Conservation (phyloP, 2,113 vertebrate species). For the Marcusenius ussheri region DNA sequence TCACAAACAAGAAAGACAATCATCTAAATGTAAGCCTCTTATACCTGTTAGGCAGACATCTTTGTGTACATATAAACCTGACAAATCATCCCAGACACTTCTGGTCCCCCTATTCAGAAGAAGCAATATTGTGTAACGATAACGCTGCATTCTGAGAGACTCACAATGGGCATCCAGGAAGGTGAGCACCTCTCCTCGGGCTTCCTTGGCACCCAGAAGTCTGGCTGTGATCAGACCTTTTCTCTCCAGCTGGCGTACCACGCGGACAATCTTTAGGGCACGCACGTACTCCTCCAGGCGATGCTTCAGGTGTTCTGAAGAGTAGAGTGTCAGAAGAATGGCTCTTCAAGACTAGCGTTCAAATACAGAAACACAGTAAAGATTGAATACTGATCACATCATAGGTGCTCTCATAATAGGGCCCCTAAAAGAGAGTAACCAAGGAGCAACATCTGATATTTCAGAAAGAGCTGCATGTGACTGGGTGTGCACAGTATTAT, state of each 20-base stretch:
- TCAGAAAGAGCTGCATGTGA: background rate
- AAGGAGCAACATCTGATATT: background rate
- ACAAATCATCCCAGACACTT: background rate
- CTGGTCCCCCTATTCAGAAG: background rate
- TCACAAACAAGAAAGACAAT: background rate
- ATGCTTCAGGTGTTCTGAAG: constrained; percentile 73
- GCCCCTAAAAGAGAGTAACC: background rate
- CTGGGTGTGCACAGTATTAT: background rate
- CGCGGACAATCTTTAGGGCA: constrained; percentile 75
- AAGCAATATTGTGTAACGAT: background rate
- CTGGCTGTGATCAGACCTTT: constrained; percentile 91
- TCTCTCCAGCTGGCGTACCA: constrained; percentile 78
- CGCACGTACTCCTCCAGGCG: constrained; percentile 70
- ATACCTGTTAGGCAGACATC: background rate
- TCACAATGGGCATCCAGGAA: constrained; percentile 94
- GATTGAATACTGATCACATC: background rate
- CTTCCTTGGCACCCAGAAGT: constrained; percentile 79
- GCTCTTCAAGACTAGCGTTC: background rate
- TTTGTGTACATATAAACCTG: background rate
- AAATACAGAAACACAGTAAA: background rate
- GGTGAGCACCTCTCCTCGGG: constrained; percentile 81
- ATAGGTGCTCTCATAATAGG: background rate
- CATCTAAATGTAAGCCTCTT: background rate
- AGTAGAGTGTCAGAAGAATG: background rate
- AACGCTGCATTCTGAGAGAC: constrained; percentile 35